These are phyloP conservation scores for Microchirus variegatus DNA, from an alignment of 2,797 vertebrate genomes.

Conservation along the genomic window DNA sequence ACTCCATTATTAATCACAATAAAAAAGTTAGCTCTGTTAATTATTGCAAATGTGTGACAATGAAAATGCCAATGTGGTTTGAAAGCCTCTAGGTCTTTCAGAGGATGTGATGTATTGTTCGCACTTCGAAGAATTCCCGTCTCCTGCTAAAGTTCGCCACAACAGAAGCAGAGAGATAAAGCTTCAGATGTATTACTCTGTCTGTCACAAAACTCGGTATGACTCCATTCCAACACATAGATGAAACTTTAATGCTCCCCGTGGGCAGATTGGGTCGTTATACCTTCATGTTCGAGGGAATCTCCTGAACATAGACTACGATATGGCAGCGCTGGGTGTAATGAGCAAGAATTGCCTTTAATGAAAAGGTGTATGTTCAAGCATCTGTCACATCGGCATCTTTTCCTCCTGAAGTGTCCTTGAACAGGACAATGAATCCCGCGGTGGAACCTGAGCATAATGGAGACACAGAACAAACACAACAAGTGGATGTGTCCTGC, in stretches of 20 bases:
- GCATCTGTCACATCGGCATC: conserved; percentile 18
- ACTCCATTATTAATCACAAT: conserved; percentile 73
- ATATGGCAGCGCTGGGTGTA: conserved; percentile 32
- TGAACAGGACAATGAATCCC: conserved; percentile 23
- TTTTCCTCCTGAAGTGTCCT: conserved; percentile 38
- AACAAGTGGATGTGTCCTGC: conserved; percentile 34
- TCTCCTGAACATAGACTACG: conserved; percentile 25
- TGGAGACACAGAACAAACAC: conserved; percentile 31
- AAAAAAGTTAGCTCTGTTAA: conserved; percentile 74
- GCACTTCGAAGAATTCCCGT: conserved; percentile 28
- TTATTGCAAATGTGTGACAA: conserved; percentile 70
- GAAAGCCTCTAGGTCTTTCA: conserved; percentile 50
- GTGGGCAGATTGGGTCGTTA: conserved; percentile 59
- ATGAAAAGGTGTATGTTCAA: conserved; percentile 15
- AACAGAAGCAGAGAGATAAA: conserved; percentile 40
- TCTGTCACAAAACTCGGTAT: conserved; percentile 35
- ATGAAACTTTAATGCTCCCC: conserved; percentile 68
- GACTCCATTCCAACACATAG: conserved; percentile 60
- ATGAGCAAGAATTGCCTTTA: conserved; percentile 15
- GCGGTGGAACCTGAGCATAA: conserved; percentile 7
- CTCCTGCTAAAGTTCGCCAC: conserved; percentile 28
- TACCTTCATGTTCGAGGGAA: conserved; percentile 45
- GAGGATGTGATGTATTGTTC: conserved; percentile 48
- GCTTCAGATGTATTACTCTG: conserved; percentile 25
- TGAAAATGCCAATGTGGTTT: conserved; percentile 63